Percentiles rank a stretch among this genome's conserved stretches.
Conservation (phyloP, 2,888 invertebrate species). For the Terebella lapidaria region DNA sequence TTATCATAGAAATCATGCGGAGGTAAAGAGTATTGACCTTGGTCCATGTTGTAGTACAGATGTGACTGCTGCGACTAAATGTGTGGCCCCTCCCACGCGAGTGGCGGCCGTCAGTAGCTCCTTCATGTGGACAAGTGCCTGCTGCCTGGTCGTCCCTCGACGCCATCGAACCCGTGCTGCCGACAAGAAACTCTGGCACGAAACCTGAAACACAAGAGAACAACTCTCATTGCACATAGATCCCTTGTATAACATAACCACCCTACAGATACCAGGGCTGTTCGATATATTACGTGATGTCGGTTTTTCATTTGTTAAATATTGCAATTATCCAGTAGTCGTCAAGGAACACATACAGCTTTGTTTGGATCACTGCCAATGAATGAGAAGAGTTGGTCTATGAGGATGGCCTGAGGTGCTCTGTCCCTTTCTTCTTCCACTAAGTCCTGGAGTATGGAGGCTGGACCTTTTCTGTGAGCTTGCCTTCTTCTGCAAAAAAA, state of each 20-base stretch:
- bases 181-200: slow-evolving; percentile 43
- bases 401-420: slow-evolving; percentile 43
- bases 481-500: slow-evolving; percentile 30
- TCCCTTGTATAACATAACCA: too few species aligned
- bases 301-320: too few species aligned
- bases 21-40: too few species aligned
- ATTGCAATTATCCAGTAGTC: background rate
- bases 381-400: slow-evolving; percentile 51
- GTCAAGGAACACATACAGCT: slow-evolving; percentile 35
- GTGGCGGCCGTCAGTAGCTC: slow-evolving; percentile 47
- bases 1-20: too few species aligned
- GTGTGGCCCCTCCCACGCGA: slow-evolving; percentile 46
- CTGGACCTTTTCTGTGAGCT: slow-evolving; percentile 31
- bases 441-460: slow-evolving; percentile 39
- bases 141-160: slow-evolving; percentile 42
- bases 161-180: slow-evolving; percentile 44
- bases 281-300: too few species aligned
- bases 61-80: slow-evolving; percentile 50
- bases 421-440: slow-evolving; percentile 38
- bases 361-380: slow-evolving; percentile 51
- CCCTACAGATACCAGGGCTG: too few species aligned
- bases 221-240: background rate
- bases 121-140: slow-evolving; percentile 49
- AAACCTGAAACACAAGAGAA: slow-evolving; percentile 32
- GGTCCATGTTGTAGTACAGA: slow-evolving; percentile 50